These are phyloP conservation scores for Luperina testacea DNA, from an alignment of 2,888 invertebrate genomes.

Conservation along the genomic window DNA sequence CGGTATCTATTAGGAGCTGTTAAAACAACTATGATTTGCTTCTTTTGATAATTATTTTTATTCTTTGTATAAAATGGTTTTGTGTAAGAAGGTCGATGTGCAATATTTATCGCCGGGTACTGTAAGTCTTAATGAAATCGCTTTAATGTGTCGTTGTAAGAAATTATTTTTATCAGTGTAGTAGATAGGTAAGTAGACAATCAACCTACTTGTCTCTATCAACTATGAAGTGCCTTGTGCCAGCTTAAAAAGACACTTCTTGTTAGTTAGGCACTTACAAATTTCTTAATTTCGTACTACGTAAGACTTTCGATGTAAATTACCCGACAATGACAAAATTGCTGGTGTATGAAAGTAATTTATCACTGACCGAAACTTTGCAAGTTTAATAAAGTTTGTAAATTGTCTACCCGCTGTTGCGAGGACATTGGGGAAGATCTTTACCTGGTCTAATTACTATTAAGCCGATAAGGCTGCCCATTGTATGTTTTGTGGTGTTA, in stretches of 20 bases:
- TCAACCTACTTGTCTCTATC: neutral
- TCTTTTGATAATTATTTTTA: no score
- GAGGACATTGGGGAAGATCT: constrained; percentile 36
- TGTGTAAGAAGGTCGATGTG: no score
- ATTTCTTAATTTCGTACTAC: constrained; percentile 38
- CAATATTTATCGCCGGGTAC: no score
- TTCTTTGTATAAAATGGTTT: no score
- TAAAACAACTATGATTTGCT: no score
- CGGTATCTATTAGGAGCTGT: no score
- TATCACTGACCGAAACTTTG: constrained; percentile 64
- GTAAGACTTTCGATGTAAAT: constrained; percentile 57
- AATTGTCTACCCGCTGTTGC: constrained; percentile 56
- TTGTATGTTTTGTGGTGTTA: no score
- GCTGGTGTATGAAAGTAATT: constrained; percentile 62
- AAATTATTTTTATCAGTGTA: no score
- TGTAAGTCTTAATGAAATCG: no score
- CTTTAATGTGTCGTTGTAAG: no score
- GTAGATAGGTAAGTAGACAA: neutral
- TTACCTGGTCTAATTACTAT: constrained; percentile 26
- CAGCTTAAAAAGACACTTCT: constrained; percentile 4
- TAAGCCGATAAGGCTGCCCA: neutral
- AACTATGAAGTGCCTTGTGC: neutral
- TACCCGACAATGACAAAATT: constrained; percentile 56
- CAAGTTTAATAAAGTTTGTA: constrained; percentile 66
- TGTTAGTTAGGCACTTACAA: constrained; percentile 14